Percentiles rank a stretch among this genome's conserved stretches.
These are phyloP conservation scores for Temnothorax curvispinosus DNA, from an alignment of 1,140 invertebrate genomes.

Conservation along the genomic window DNA sequence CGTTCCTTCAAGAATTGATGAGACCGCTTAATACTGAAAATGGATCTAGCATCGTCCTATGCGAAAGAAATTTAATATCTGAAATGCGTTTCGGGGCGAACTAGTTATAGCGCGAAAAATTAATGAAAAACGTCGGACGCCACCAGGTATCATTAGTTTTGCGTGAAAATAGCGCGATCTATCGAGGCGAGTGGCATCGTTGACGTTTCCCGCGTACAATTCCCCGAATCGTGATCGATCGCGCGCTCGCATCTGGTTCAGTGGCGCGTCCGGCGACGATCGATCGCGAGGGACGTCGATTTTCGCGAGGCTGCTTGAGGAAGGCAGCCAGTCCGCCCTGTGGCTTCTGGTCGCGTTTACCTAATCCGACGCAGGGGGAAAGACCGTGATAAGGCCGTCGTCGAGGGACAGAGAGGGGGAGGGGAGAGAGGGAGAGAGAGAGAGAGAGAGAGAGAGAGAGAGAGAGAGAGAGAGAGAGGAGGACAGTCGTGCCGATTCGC, in stretches of 20 bases:
- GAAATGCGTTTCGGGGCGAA: not conserved
- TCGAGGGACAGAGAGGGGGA: slow-evolving; percentile 11
- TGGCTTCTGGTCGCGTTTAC: slow-evolving; percentile 33
- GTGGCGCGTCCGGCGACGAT: slow-evolving; percentile 44
- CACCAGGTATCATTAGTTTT: slow-evolving; percentile 8
- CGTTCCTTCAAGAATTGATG: slow-evolving; percentile 10
- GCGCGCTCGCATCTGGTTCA: slow-evolving; percentile 46
- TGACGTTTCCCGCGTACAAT: slow-evolving; percentile 25
- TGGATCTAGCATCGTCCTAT: not conserved
- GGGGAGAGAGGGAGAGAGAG: slow-evolving; percentile 20
- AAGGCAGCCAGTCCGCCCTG: slow-evolving; percentile 6
- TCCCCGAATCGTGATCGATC: slow-evolving; percentile 52
- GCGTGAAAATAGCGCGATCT: slow-evolving; percentile 32
- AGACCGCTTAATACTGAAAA: not conserved
- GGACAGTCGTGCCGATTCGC: slow-evolving; percentile 58
- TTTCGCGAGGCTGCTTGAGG: slow-evolving; percentile 32
- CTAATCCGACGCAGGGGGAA: slow-evolving; percentile 35
- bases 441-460: slow-evolving; percentile 19
- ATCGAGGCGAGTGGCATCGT: slow-evolving; percentile 10
- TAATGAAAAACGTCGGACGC: not conserved
- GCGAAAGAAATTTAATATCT: slow-evolving; percentile 19
- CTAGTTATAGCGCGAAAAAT: not conserved
- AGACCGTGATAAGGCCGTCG: slow-evolving; percentile 40
- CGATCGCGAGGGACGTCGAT: slow-evolving; percentile 40
- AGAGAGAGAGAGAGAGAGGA: slow-evolving; percentile 41